Percentiles rank a stretch among this genome's conserved stretches.
phyloP scores from a whole-genome alignment of 2,113 vertebrate genomes.

The Alligator sinensis region DNA sequence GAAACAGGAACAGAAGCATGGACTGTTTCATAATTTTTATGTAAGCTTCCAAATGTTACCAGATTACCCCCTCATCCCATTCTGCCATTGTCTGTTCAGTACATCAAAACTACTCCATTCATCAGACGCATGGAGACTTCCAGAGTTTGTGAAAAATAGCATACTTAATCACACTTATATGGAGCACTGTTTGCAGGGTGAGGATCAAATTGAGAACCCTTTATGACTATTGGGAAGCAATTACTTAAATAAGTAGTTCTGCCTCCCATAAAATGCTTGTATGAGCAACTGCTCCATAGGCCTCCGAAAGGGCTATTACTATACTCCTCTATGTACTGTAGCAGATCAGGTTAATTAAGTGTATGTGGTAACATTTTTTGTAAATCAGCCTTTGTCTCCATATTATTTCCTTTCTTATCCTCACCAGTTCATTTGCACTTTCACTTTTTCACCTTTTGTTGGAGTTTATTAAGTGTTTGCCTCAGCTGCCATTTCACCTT shows the following conservation, averaged over 20 bases:
- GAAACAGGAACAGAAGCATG: too few species aligned
- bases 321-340: not conserved
- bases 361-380: not conserved
- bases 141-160: too few species aligned
- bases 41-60: too few species aligned
- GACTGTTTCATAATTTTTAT: too few species aligned
- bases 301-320: not conserved
- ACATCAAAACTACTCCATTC: too few species aligned
- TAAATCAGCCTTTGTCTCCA: not conserved
- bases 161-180: too few species aligned
- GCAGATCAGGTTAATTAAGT: too few species aligned
- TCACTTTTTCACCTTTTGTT: constrained; percentile 32
- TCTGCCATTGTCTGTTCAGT: too few species aligned
- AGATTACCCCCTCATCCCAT: too few species aligned
- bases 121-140: too few species aligned
- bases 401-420: not conserved
- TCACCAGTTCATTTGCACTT: not conserved
- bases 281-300: not conserved
- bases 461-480: not conserved
- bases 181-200: too few species aligned
- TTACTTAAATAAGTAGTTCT: not conserved
- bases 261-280: not conserved
- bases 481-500: not conserved
- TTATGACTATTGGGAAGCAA: not conserved
- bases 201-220: too few species aligned